Base-by-base conservation (phyloP, 2,888 invertebrate species). In the Drosophila lutescens region DNA sequence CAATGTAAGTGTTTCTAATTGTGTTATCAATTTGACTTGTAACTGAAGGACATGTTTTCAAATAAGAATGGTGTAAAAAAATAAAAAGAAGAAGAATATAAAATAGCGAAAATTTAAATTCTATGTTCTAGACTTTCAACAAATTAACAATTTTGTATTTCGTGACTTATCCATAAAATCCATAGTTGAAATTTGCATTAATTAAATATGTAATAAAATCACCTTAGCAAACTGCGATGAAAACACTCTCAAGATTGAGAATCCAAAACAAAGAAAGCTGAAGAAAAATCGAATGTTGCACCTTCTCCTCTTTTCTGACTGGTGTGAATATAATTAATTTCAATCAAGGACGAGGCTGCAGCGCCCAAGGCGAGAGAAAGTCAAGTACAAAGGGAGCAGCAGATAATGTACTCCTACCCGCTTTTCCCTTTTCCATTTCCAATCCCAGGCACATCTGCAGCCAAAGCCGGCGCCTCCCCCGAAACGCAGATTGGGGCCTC, bases 311-410 rank as follows among this genome's bases (percentile, higher is more conserved):
- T 8, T 32, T 46, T 12, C 38, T 26, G 17, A 12, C 10, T 40
- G 44, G 40, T 40, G 54, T 55, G 41, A 67, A 66, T 68, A 68
- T 78, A 84, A 84, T 89, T 89, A 89, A 78, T 74, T 89, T 78
- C 34, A 60, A 78, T 69, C 79, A 87, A 82, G 81, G 86, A 70
- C 88, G 47, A 44, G 51, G 70, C 51, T 62, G 86, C 70, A 49
- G 40, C 10, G 50, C 66, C 34, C 41, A 50, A 50, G 59, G 51
- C 43, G 41, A 47, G 49, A 47, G 55, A 75, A 76, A 86, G 88
- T 82, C 77, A 81, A 83, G 79, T 71, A 85, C 77, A 65, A 71
- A 63, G 68, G 57, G 71, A 75, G 74, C 81, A 85, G 71, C 81
- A 76, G 73, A 74, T 70, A 56, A 40, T 34, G 15, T n/a, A 17